Base-by-base conservation (phyloP, 2,113 vertebrate species). In the Pseudolaguvia tuberculata region DNA sequence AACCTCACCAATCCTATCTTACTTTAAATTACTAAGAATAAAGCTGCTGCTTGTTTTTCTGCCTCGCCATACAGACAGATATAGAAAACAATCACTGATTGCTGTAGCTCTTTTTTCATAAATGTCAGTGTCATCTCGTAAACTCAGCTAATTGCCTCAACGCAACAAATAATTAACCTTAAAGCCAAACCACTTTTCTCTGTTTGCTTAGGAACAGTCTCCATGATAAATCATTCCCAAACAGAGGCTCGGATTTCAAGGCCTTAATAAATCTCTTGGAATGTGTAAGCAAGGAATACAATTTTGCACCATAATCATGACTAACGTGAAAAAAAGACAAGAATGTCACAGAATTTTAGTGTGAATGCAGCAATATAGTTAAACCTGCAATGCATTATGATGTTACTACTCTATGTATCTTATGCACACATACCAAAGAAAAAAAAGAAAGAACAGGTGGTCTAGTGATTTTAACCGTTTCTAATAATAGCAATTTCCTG, bases 181-280 rank as follows among this genome's bases (percentile, higher is more conserved):
- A 73, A 78, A 75, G 70, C 20, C 48, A 75, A 78, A 75, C 31
- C n/a, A 50, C 79, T 76, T 57, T 77, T 31, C 65, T 58, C 27
- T 31, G 59, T 68, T 52, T 52, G 56, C 21, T 62, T 39, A 45
- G n/a, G 48, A 72, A 52, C 18, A 73, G 68, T 69, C 76, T 77
- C 79, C 77, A 61, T 81, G 71, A 68, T 72, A 71, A 79, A 84
- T 81, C 69, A 69, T 66, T 53, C 8, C 18, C 21, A 69, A 67
- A 67, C 62, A 45, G 59, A 67, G 63, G 52, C 72, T 52, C 58
- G 50, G 70, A 78, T 83, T 78, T 69, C 81, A 81, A 73, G 69
- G 61, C 53, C 63, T 68, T 67, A 82, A 77, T 55, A 57, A 47
- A 70, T 79, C 39, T 23, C 63, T 61, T 61, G 77, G 42, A n/a